Evolutionary conservation across 1,140 invertebrate species (phyloP), one percentile per base, ranked within the genome.

Genomic region (Marisa cornuarietis): DNA sequence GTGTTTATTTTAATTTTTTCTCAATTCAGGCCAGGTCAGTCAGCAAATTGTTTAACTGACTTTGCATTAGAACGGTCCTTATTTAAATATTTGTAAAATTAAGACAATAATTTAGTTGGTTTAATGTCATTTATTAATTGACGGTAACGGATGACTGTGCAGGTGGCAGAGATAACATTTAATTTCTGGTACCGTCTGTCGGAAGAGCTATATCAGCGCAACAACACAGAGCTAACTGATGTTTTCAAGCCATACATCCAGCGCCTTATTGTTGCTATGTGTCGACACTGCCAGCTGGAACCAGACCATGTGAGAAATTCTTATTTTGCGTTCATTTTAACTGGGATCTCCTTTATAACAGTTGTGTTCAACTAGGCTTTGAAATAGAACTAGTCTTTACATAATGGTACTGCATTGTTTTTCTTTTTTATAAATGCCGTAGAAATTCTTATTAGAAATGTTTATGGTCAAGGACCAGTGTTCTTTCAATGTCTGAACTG

Each of bases 91-190:
- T 6, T 42, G 31, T 42, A 42, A 42, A 42, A 42, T 42, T 42
- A 42, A 42, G 31, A 6, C 31, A 0, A 0, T 42, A 42, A 42
- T 42, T 42, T 42, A 42, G 31, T 42, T 58, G 54, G 0, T 16
- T 76, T 24, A 63, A 76, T 51, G 52, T 62, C 11, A 65, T 62
- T 31, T 26, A 24, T 63, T 63, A 76, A 62, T 18, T 24, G 54
- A 58, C 9, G 54, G 16, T 58, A 11, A 58, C 54, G 4, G 54
- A 11, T 58, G 51, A 24, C 51, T 54, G 91, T 92, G 62, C 84
- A 98, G 95, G 95, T 99, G 63, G 96, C 97, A 52, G 97, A 98
- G 91, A 97, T 99, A 80, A 98, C 97, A 8, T 99, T 99, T 88
- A 96, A 97, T 90, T 93, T 99, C 74, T 99, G 98, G 98, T 99